These are phyloP conservation scores for Malacoctenus gilli DNA, from an alignment of 2,797 vertebrate genomes.

Conservation along the genomic window DNA sequence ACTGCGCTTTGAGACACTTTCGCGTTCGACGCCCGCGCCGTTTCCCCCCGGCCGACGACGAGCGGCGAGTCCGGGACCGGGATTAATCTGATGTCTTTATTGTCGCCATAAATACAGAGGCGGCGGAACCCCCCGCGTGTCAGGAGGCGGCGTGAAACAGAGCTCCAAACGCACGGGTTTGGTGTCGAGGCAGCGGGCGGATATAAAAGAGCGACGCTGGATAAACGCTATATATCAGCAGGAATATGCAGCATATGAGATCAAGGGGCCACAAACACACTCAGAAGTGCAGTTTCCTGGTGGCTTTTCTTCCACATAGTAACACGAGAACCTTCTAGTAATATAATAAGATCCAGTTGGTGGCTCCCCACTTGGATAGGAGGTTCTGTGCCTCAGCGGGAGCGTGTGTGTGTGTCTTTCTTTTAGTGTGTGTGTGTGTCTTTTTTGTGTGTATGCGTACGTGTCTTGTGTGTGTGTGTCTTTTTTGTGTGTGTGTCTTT, in stretches of 20 bases:
- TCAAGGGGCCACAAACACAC: slow-evolving; percentile 7
- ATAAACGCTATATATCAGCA: slow-evolving; percentile 3
- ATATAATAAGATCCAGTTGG: slow-evolving; percentile 44
- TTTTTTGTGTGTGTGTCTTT: too few relatives aligned
- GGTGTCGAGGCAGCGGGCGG: background rate
- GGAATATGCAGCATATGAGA: slow-evolving; percentile 1
- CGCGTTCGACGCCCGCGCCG: background rate
- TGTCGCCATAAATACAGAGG: background rate
- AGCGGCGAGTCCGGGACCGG: background rate
- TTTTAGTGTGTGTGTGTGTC: slow-evolving; percentile 11
- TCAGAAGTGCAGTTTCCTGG: slow-evolving; percentile 12
- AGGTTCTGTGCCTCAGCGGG: slow-evolving; percentile 34
- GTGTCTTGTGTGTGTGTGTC: slow-evolving; percentile 18
- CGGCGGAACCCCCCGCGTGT: background rate
- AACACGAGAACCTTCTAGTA: slow-evolving; percentile 25
- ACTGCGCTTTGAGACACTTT: slow-evolving; percentile 2
- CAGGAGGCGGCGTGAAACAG: background rate
- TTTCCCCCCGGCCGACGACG: background rate
- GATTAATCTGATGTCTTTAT: slow-evolving; percentile 3
- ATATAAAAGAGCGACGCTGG: background rate
- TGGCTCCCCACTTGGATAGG: slow-evolving; percentile 28
- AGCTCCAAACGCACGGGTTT: too few relatives aligned
- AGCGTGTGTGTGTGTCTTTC: too few relatives aligned
- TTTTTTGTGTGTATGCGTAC: slow-evolving; percentile 21
- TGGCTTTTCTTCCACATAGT: slow-evolving; percentile 1